Evolutionary conservation across 2,797 vertebrate species (phyloP), one percentile per base, ranked within the genome.

Genomic region (Scarus forsteni): DNA sequence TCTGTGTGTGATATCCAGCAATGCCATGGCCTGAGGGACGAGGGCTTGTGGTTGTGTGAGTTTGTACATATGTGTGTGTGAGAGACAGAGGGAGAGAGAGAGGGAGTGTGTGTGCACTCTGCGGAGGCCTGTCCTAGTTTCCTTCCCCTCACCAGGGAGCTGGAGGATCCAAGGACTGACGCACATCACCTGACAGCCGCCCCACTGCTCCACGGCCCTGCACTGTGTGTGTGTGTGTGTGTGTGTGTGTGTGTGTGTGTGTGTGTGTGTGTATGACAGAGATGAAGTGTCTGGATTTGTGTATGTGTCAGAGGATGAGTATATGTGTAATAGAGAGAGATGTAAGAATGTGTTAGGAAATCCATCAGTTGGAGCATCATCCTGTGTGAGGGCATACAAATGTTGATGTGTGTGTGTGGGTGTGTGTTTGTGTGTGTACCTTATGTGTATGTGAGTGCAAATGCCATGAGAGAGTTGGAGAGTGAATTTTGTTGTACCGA

Each of bases 111-210:
- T 85, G 84, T 15, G 71, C 36, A 42, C 91, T 94, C 94, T 94
- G 90, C 65, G 80, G 94, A 94, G 94, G 92, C 94, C 93, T 95
- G 94, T 94, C 94, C 94, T 94, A 95, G 90, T 92, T 95, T 95
- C 85, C 80, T 88, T 89, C 86, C 84, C 90, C 90, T 93, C 94
- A 89, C 93, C 89, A 87, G 94, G 94, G 94, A 95, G 84, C 88
- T 64, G 2, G 86, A 91, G 92, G 91, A 94, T 94, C 93, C 93
- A 93, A 94, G 92, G 91, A 93, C 93, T 94, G 92, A 92, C 90
- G 92, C 94, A 90, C 91, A 93, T 95, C 94, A 95, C 94, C 93
- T 95, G 94, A 94, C 93, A 94, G 91, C 85, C 83, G 91, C 92
- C 89, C 93, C 91, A 86, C 80, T 84, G 93, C 88, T 92, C 86